Percentiles rank a stretch among this genome's conserved stretches.
Evolutionary conservation across 2,888 invertebrate species (phyloP).

Genomic region (Leptinotarsa rubiginosa): DNA sequence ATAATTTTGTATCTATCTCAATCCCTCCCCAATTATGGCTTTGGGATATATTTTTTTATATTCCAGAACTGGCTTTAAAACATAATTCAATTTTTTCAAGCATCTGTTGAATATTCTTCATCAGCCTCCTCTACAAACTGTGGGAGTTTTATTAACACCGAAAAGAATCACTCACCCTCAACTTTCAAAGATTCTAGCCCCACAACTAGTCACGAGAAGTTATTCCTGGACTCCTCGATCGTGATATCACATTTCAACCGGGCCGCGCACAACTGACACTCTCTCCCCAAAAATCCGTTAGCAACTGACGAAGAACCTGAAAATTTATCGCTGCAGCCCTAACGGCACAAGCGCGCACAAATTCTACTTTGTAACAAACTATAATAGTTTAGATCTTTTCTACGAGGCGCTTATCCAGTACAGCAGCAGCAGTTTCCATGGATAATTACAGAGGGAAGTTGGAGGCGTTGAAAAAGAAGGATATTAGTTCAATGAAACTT

Average conservation of each 20-base stretch:
- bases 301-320: conserved; percentile 1
- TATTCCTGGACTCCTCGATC: conserved; percentile 11
- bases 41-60: too few relatives aligned
- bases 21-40: too few relatives aligned
- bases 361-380: conserved; percentile 11
- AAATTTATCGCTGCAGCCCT: conserved; percentile 17
- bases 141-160: neutral
- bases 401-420: conserved; percentile 2
- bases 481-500: too few relatives aligned
- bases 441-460: neutral
- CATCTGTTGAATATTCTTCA: too few relatives aligned
- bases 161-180: conserved; percentile 6
- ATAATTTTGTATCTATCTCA: too few relatives aligned
- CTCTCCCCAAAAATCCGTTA: conserved; percentile 5
- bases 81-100: too few relatives aligned
- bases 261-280: neutral
- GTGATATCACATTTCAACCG: conserved; percentile 13
- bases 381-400: neutral
- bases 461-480: neutral
- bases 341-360: conserved; percentile 11
- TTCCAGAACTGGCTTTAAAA: too few relatives aligned
- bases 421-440: neutral
- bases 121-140: neutral
- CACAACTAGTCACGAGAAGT: neutral
- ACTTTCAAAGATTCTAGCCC: neutral